These are phyloP conservation scores for Thymallus thymallus DNA, from an alignment of 2,113 vertebrate genomes.

Conservation along the genomic window DNA sequence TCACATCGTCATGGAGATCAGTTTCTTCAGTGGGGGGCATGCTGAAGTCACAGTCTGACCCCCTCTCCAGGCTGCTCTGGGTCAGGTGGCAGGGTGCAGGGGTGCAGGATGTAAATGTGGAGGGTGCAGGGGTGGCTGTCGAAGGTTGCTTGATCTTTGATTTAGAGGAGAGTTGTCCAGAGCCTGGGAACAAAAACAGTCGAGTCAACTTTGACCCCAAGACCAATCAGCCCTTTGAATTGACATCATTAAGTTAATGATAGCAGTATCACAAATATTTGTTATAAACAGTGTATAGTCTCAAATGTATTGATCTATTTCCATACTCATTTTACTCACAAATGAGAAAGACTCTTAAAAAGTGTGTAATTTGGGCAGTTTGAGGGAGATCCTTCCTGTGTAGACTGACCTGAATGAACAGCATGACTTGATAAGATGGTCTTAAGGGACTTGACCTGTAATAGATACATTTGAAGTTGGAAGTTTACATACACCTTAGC, in stretches of 20 bases:
- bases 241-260: no score
- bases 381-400: neutral
- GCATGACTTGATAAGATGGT: slow-evolving; percentile 41
- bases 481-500: no score
- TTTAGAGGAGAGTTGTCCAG: slow-evolving; percentile 40
- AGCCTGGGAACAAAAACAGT: slow-evolving; percentile 36
- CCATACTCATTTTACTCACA: neutral
- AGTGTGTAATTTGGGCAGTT: neutral
- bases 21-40: slow-evolving; percentile 35
- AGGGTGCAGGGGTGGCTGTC: neutral
- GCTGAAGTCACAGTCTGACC: neutral
- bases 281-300: no score
- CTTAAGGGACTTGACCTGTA: slow-evolving; percentile 69
- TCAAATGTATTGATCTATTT: neutral
- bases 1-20: slow-evolving; percentile 35
- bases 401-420: slow-evolving; percentile 61
- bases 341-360: neutral
- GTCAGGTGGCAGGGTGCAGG: slow-evolving; percentile 6
- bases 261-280: no score
- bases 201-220: neutral
- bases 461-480: no score
- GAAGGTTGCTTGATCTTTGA: slow-evolving; percentile 41
- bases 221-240: no score
- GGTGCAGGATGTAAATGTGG: slow-evolving; percentile 9
- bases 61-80: slow-evolving; percentile 26